Evolutionary conservation across 2,113 vertebrate species (phyloP).

Genomic region (Chascanopsetta lugubris): DNA sequence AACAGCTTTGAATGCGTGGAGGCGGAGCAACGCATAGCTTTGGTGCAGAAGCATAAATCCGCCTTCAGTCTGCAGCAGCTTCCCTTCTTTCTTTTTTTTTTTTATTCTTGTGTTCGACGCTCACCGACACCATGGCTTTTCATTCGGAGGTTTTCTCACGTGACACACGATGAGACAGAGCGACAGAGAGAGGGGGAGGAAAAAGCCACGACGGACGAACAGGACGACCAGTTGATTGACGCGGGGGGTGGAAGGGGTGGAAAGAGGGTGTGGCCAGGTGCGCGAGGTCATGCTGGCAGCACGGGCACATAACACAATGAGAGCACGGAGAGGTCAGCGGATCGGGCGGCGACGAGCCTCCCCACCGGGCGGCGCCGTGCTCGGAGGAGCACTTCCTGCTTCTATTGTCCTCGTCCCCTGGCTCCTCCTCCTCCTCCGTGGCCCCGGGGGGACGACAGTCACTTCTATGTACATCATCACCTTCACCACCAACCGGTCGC

Average conservation of each 20-base stretch:
- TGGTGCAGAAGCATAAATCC: too few species aligned
- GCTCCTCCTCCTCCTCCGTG: constrained; percentile 15
- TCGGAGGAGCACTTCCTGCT: constrained; percentile 38
- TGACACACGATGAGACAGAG: constrained; percentile 9
- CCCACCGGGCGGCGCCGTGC: constrained; percentile 24
- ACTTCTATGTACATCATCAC: constrained; percentile 59
- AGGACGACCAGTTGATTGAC: constrained; percentile 40
- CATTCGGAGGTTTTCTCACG: neutral
- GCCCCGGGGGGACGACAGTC: constrained; percentile 21
- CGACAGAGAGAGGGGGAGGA: neutral
- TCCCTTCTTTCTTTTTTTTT: too few species aligned
- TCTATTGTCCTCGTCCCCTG: constrained; percentile 25
- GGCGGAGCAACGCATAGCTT: too few species aligned
- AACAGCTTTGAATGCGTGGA: too few species aligned
- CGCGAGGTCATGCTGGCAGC: constrained; percentile 72
- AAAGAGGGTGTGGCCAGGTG: constrained; percentile 36
- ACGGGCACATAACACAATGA: constrained; percentile 59
- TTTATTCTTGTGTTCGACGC: too few species aligned
- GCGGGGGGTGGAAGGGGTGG: too few species aligned
- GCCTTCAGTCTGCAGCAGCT: constrained; percentile 7
- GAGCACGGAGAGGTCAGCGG: constrained; percentile 43
- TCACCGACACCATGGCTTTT: constrained; percentile 27
- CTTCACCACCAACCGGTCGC: constrained; percentile 3
- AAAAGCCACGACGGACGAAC: constrained; percentile 44
- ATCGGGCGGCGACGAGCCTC: constrained; percentile 27